Evolutionary conservation across 2,113 vertebrate species (phyloP), one percentile per base, ranked within the genome.

Genomic region (Macrotus californicus): DNA sequence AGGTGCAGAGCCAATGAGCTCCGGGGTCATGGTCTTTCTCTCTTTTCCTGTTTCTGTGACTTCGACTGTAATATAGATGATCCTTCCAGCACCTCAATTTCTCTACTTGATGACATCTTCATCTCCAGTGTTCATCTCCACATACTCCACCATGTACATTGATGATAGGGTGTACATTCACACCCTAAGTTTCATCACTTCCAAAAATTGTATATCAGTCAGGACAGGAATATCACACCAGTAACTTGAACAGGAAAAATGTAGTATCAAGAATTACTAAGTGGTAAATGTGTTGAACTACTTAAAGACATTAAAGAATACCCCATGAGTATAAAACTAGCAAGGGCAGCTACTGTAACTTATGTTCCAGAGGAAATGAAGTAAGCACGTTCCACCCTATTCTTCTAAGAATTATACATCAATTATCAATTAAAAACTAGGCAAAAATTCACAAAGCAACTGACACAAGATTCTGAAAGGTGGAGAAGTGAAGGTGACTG

Each of bases 171-270:
- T n/a, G n/a, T n/a, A n/a, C n/a, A n/a, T n/a, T 39, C 64, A 79
- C 46, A 48, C 10, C 29, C 21, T 88, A 76, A 59, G 11, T 18
- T 81, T 81, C 46, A 41, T 69, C 72, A 46, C 19, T 54, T 50
- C 41, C 80, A 48, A 48, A 67, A 66, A 67, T 12, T 89, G 15
- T 29, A 1, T 73, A 36, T 72, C 8, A 59, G n/a, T 41, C 34
- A 90, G 52, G 64, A 54, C 39, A 92, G 5, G 14, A 89, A 56
- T 76, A 80, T 4, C 29, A 56, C 52, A 81, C 19, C 50, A 92
- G n/a, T 80, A 87, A 73, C 67, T 64, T 29, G 15, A 75, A 89
- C 39, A 90, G 41, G n/a, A 88, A 95, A 87, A 92, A 22, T 92
- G 15, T 85, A 77, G 7, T 52, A 39, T 73, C 52, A 76, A 26